phyloP scores from a whole-genome alignment of 2,888 invertebrate genomes.

The Icerya purchasi region DNA sequence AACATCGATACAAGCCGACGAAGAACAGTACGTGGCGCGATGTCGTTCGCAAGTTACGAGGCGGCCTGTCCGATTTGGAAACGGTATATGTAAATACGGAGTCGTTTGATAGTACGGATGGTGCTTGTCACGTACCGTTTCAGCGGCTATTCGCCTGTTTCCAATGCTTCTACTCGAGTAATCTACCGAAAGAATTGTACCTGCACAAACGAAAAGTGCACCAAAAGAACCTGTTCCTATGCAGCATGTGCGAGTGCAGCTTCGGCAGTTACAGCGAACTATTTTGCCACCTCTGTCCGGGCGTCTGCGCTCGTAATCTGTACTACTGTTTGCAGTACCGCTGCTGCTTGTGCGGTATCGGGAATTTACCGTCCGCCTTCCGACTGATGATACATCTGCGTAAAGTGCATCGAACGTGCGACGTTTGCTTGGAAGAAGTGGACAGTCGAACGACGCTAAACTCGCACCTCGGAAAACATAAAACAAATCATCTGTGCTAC shows the following conservation, averaged over 20 bases:
- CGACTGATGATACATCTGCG: slow-evolving; percentile 70
- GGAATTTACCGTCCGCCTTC: slow-evolving; percentile 63
- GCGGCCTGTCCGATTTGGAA: slow-evolving; percentile 37
- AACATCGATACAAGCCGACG: slow-evolving; percentile 58
- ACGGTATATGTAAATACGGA: slow-evolving; percentile 47
- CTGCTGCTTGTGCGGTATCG: slow-evolving; percentile 58
- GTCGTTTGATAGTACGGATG: slow-evolving; percentile 40
- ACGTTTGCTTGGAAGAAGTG: slow-evolving; percentile 65
- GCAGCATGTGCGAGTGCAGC: slow-evolving; percentile 69
- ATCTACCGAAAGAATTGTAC: slow-evolving; percentile 62
- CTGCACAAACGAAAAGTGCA: slow-evolving; percentile 71
- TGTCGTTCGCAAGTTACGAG: slow-evolving; percentile 37
- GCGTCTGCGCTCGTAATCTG: slow-evolving; percentile 22
- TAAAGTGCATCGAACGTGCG: slow-evolving; percentile 64
- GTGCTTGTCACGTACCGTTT: slow-evolving; percentile 28
- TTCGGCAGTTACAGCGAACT: slow-evolving; percentile 74
- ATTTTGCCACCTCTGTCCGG: slow-evolving; percentile 68
- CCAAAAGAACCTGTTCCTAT: slow-evolving; percentile 55
- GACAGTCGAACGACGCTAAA: slow-evolving; percentile 57
- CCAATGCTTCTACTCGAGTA: slow-evolving; percentile 57
- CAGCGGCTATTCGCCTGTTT: slow-evolving; percentile 64
- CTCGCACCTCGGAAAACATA: slow-evolving; percentile 79
- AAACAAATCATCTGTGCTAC: slow-evolving; percentile 65
- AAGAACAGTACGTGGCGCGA: slow-evolving; percentile 61
- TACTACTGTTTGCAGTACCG: slow-evolving; percentile 47